These are phyloP conservation scores for Gracilinanus agilis DNA, from an alignment of 2,113 vertebrate species.

Conservation along the genomic window DNA sequence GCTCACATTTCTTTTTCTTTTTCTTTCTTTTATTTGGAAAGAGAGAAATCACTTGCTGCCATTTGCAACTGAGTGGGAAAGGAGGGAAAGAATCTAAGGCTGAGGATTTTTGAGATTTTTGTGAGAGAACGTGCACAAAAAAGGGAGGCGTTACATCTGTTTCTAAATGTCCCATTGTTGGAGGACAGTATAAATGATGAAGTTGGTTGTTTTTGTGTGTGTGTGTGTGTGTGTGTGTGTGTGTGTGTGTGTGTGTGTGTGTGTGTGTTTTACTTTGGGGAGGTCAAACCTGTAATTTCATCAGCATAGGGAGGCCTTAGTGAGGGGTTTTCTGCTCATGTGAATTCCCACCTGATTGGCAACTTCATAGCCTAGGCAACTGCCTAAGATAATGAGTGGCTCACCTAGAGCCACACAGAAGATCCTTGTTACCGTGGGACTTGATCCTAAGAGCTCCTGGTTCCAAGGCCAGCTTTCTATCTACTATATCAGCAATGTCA, in stretches of 20 bases:
- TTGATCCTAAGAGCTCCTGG: background rate
- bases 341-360: background rate
- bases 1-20: background rate
- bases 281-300: background rate
- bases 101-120: slow-evolving; percentile 23
- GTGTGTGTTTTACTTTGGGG: background rate
- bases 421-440: background rate
- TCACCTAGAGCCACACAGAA: background rate
- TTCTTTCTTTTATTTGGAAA: background rate
- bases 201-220: background rate
- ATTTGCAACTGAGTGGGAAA: slow-evolving; percentile 8
- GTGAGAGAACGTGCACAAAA: slow-evolving; percentile 30
- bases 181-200: background rate
- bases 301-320: background rate
- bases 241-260: too few relatives aligned
- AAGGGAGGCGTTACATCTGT: background rate
- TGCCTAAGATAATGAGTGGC: background rate
- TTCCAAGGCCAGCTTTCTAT: background rate
- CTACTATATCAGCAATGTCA: background rate
- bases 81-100: slow-evolving; percentile 3
- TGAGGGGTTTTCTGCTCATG: background rate
- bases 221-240: too few relatives aligned
- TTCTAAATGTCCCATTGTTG: slow-evolving; percentile 1
- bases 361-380: background rate
- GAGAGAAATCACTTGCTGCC: slow-evolving; percentile 2